A percentile compares a stretch with the other conserved stretches of the same genome.
Conservation (phyloP, 2,888 invertebrate species). For the Leptogaster cylindrica region DNA sequence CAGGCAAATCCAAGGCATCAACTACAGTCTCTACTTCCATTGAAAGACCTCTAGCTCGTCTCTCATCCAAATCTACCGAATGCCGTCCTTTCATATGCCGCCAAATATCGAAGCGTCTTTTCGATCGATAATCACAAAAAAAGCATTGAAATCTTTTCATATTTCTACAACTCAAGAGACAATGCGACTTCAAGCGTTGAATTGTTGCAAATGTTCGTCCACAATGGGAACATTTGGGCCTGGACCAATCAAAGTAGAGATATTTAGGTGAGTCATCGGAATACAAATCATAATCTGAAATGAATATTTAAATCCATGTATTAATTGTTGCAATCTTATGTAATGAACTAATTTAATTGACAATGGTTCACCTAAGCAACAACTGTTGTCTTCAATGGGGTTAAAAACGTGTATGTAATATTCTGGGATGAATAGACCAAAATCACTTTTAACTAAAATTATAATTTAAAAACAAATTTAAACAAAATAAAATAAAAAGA, state of each 20-base stretch:
- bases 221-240: constrained; percentile 44
- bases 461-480: too few relatives aligned
- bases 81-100: constrained; percentile 47
- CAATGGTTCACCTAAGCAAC: too few relatives aligned
- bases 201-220: constrained; percentile 40
- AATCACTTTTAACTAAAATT: too few relatives aligned
- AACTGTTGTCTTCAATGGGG: too few relatives aligned
- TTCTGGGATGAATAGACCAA: too few relatives aligned
- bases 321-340: neutral
- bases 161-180: constrained; percentile 44
- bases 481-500: neutral
- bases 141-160: constrained; percentile 47
- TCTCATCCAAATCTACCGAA: constrained; percentile 17
- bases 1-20: constrained; percentile 41
- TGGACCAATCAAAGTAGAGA: constrained; percentile 10
- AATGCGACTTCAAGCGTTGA: constrained; percentile 44
- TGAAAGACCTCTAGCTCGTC: constrained; percentile 23
- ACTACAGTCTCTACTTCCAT: constrained; percentile 45
- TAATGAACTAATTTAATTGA: neutral
- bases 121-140: constrained; percentile 47
- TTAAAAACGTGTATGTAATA: too few relatives aligned
- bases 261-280: constrained; percentile 17
- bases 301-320: neutral
- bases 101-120: constrained; percentile 46
- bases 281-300: constrained; percentile 41